Percentiles rank a stretch among this genome's conserved stretches.
Evolutionary conservation across 2,113 vertebrate genomes (phyloP).

Genomic region (Sialia sialis): DNA sequence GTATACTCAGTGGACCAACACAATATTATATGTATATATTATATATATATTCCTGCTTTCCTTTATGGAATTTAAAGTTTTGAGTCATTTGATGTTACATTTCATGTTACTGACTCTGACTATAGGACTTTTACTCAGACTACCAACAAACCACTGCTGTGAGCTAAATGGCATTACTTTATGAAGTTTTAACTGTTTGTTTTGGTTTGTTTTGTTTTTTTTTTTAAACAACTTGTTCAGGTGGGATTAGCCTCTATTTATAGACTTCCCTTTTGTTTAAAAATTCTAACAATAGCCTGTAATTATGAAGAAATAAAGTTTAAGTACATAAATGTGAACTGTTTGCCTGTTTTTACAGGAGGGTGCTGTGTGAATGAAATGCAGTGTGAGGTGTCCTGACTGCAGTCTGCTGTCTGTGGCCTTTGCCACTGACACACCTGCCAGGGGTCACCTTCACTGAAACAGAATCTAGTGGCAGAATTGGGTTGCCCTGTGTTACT

Average conservation of each 20-base stretch:
- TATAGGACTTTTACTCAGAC: slow-evolving; percentile 61
- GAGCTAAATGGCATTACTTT: slow-evolving; percentile 66
- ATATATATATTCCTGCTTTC: slow-evolving; percentile 72
- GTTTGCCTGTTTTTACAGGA: background rate
- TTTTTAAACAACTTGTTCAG: slow-evolving; percentile 23
- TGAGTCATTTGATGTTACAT: slow-evolving; percentile 70
- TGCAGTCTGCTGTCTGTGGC: background rate
- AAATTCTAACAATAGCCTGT: slow-evolving; percentile 84
- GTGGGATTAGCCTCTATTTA: slow-evolving; percentile 72
- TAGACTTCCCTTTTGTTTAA: slow-evolving; percentile 78
- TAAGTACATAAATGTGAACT: slow-evolving; percentile 65
- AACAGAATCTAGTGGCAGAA: background rate
- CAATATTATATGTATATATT: slow-evolving; percentile 77
- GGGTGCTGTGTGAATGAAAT: background rate
- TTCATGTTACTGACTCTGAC: slow-evolving; percentile 68
- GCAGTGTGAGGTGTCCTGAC: background rate
- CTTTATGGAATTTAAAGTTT: slow-evolving; percentile 66
- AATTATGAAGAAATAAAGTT: slow-evolving; percentile 84
- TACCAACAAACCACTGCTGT: slow-evolving; percentile 74
- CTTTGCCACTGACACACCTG: background rate
- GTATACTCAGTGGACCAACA: slow-evolving; percentile 78
- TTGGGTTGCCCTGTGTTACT: background rate
- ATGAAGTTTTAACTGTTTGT: slow-evolving; percentile 78
- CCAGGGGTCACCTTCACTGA: background rate
- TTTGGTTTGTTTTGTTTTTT: background rate